A percentile compares a stretch with the other conserved stretches of the same genome.
Evolutionary conservation across 2,797 vertebrate species (phyloP).

Genomic region (Sarcophilus harrisii): DNA sequence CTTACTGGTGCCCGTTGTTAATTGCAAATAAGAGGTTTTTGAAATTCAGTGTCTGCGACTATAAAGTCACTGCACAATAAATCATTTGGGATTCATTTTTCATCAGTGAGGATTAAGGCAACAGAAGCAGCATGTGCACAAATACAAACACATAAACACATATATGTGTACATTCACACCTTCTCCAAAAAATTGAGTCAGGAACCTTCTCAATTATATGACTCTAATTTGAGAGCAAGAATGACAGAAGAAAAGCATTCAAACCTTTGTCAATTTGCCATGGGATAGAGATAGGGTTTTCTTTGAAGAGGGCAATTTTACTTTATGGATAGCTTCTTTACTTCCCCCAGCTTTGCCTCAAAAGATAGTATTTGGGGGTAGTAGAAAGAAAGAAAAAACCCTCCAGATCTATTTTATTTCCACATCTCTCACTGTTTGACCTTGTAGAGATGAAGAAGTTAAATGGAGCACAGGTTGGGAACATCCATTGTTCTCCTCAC

Average conservation of each 20-base stretch:
- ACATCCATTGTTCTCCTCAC: slow-evolving; percentile 85
- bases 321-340: background rate
- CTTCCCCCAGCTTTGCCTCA: background rate
- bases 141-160: background rate
- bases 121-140: background rate
- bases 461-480: slow-evolving; percentile 83
- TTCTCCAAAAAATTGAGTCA: background rate
- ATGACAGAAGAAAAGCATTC: background rate
- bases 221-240: slow-evolving; percentile 26
- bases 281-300: background rate
- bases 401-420: slow-evolving; percentile 11
- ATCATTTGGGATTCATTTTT: slow-evolving; percentile 68
- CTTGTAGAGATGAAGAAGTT: slow-evolving; percentile 83
- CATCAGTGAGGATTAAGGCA: slow-evolving; percentile 55
- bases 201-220: background rate
- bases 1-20: slow-evolving; percentile 49
- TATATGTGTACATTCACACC: background rate
- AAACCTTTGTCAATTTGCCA: background rate
- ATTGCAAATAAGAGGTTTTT: slow-evolving; percentile 43
- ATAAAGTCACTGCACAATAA: slow-evolving; percentile 5
- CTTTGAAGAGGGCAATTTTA: slow-evolving; percentile 3
- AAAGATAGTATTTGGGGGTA: no score
- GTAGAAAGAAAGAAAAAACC: accelerated
- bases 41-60: slow-evolving; percentile 36
- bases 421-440: slow-evolving; percentile 77